Base-by-base conservation (phyloP, 1,140 invertebrate species). In the Catajapyx aquilonaris region DNA sequence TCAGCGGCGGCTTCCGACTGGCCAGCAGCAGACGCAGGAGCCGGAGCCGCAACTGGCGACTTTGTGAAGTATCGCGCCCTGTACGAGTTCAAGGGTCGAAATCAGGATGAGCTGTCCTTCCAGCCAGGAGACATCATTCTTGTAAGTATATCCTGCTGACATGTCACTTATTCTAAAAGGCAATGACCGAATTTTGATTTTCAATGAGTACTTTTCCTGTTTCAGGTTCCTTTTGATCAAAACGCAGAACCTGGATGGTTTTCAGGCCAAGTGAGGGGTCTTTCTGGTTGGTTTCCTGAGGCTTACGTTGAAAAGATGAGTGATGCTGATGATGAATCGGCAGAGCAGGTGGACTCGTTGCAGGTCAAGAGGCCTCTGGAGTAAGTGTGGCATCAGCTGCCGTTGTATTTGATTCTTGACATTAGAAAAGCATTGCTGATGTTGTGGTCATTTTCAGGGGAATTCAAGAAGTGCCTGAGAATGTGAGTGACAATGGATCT, bases 271-370 rank as follows among this genome's bases (percentile, higher is more conserved):
- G 70, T 87, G 20, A 66, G 80, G 49, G 83, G 81, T 16, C 71
- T 79, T 42, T 77, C 73, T 4, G 91, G 93, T n/a, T 96, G 90
- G 86, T 97, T 97, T 61, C 93, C 94, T 3, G 85, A 94, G 57
- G 84, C 85, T 4, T 97, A 96, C 56, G 88, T 90, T 10, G 84
- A 94, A 52, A 70, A 72, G 20, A 55, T 87, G n/a, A 53, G 44
- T 33, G 44, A 42, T 4, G 48, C 42, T 25, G 52, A 52, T 31
- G 51, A 39, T 28, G 37, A 41, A 34, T 21, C 20, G 35, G 20
- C 42, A 35, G 31, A 25, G 31, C 33, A 28, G 33, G 31, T 19
- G 34, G 42, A 39, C 31, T 35, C 38, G 28, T 34, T 45, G 43
- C 45, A 57, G 22, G 58, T 60, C 42, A 63, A 59, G 34, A 52